These are phyloP conservation scores for Microcaecilia unicolor DNA, from an alignment of 2,797 vertebrate species.

Conservation along the genomic window DNA sequence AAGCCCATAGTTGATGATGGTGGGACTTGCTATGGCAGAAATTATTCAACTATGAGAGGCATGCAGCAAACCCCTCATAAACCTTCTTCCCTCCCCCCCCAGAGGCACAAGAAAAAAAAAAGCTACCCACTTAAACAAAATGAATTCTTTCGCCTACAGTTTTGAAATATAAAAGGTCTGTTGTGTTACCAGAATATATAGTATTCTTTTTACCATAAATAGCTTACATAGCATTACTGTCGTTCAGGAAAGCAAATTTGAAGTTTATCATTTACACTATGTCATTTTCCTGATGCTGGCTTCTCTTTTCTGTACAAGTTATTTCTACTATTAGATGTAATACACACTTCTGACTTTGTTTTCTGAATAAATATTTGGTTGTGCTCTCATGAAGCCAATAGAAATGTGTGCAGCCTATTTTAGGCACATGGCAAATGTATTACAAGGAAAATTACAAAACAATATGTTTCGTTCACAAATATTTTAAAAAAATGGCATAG, in stretches of 20 bases:
- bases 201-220: constrained; percentile 40
- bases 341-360: too few relatives aligned
- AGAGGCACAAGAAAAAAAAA: too few relatives aligned
- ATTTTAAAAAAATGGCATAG: too few relatives aligned
- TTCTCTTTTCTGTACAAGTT: background rate
- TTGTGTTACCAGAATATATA: constrained; percentile 63
- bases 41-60: constrained; percentile 68
- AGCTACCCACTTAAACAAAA: constrained; percentile 34
- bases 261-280: background rate
- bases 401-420: too few relatives aligned
- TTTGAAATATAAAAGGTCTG: constrained; percentile 41
- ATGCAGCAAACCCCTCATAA: constrained; percentile 64
- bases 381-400: too few relatives aligned
- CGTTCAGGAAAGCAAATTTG: constrained; percentile 10
- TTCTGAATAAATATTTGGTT: too few relatives aligned
- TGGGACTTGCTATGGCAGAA: constrained; percentile 76
- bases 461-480: too few relatives aligned
- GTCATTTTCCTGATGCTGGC: background rate
- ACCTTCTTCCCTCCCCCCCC: constrained; percentile 42
- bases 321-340: too few relatives aligned
- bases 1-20: constrained; percentile 50
- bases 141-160: constrained; percentile 64
- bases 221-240: constrained; percentile 17
- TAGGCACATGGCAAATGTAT: too few relatives aligned
- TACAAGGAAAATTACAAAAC: too few relatives aligned